Percentiles rank a stretch among this genome's conserved stretches.
Evolutionary conservation across 2,113 vertebrate genomes (phyloP).

Genomic region (Eretmochelys imbricata): DNA sequence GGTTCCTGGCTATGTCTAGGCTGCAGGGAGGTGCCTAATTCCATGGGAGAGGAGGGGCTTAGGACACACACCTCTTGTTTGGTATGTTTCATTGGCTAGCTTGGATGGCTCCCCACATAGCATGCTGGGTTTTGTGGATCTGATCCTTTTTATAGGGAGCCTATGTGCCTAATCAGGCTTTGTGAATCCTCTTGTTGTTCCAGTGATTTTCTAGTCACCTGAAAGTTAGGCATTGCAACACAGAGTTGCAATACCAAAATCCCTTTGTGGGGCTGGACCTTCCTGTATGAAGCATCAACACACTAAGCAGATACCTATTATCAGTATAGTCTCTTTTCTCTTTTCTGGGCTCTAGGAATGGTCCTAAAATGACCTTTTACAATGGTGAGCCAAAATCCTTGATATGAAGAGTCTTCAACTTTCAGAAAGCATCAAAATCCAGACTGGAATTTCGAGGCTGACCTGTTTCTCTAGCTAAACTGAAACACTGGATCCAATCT

Average conservation of each 20-base stretch:
- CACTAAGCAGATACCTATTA: background rate
- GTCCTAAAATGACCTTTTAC: background rate
- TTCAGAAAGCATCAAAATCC: background rate
- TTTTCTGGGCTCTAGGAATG: background rate
- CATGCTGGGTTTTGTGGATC: background rate
- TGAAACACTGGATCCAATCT: background rate
- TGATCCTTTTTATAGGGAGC: background rate
- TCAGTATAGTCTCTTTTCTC: background rate
- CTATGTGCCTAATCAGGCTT: background rate
- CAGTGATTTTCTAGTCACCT: background rate
- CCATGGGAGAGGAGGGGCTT: background rate
- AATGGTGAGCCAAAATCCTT: background rate
- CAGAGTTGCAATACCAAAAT: no score
- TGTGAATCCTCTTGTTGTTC: background rate
- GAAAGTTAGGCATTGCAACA: no score
- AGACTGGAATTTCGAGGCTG: background rate
- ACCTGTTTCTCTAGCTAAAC: background rate
- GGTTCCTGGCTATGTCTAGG: background rate
- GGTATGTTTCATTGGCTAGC: background rate
- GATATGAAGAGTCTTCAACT: background rate
- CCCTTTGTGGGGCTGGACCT: no score
- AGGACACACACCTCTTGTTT: background rate
- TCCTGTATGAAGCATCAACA: background rate
- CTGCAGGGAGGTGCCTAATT: background rate
- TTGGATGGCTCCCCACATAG: background rate